Conservation (phyloP, 2,797 vertebrate genomes). For the Sphenodon punctatus region DNA sequence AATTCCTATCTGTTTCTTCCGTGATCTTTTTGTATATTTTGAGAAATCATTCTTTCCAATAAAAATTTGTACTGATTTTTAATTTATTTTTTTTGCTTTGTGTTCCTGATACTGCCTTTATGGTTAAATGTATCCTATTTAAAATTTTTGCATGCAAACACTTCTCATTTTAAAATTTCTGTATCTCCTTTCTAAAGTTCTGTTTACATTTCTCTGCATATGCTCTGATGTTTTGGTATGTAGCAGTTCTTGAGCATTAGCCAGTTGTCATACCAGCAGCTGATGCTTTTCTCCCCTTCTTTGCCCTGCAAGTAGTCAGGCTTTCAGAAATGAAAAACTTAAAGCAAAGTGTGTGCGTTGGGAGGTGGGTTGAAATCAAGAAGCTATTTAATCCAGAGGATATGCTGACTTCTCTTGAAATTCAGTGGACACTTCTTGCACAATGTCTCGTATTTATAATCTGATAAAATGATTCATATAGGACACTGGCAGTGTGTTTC, state of each 20-base stretch:
- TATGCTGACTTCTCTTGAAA: neutral
- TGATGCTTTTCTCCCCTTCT: neutral
- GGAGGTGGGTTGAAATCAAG: neutral
- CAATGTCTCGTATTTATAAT: neutral
- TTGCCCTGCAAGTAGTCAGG: no score
- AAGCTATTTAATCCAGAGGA: neutral
- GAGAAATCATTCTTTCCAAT: no score
- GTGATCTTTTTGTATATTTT: no score
- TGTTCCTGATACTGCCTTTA: neutral
- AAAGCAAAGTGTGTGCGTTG: neutral
- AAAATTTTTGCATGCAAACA: neutral
- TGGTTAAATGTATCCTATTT: neutral
- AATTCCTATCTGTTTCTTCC: neutral
- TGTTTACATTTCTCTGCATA: neutral
- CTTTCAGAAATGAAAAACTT: neutral
- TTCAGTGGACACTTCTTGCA: neutral
- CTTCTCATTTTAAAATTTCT: neutral
- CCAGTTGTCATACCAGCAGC: neutral
- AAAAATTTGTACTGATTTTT: no score
- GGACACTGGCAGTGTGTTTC: neutral
- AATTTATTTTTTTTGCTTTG: no score
- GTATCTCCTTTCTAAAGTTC: neutral
- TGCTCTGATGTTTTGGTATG: neutral
- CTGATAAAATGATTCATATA: neutral
- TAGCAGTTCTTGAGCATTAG: neutral